Percentiles rank a stretch among this genome's conserved stretches.
Conservation (phyloP, 2,113 vertebrate species). For the western clawed frog (Xenopus tropicalis) region UCB_Xtro_10.0 CM004446.2:98316001-98316500, state of each 20-base stretch:
- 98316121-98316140: conserved; percentile 86
- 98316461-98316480: too few relatives aligned
- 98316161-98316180: conserved; percentile 99
- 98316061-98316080: neutral
- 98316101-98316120: conserved; percentile 21
- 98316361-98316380: too few relatives aligned
- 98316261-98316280: conserved; percentile 31
- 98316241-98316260: conserved; percentile 15
- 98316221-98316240: conserved; percentile 26
- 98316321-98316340: too few relatives aligned
- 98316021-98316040: conserved; percentile 14
- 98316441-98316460: too few relatives aligned
- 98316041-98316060: conserved; percentile 23
- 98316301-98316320: too few relatives aligned
- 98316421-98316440: too few relatives aligned
- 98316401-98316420: too few relatives aligned
- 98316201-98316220: conserved; percentile 83
- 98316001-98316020: conserved; percentile 15
- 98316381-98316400: too few relatives aligned
- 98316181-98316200: conserved; percentile 84
- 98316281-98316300: too few relatives aligned
- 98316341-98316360: too few relatives aligned
- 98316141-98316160: conserved; percentile 99
- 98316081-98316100: neutral
- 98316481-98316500: too few relatives aligned